Conservation (phyloP, 2,113 vertebrate genomes). For the Odobenus rosmarus region DNA sequence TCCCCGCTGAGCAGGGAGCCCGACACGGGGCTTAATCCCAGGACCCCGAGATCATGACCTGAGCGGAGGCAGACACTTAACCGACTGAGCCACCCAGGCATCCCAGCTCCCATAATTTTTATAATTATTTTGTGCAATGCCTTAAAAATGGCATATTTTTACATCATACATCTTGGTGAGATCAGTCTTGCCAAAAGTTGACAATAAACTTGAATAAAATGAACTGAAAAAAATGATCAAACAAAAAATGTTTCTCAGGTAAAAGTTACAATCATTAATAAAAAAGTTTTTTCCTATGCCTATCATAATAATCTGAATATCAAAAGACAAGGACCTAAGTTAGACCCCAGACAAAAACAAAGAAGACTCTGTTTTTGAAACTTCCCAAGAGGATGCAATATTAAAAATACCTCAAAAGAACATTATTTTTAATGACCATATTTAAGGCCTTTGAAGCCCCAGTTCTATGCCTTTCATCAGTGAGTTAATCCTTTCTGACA, state of each 20-base stretch:
- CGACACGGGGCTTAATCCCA: neutral
- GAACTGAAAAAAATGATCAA: neutral
- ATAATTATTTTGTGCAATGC: neutral
- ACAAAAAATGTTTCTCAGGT: neutral
- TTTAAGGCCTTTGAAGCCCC: slow-evolving; percentile 14
- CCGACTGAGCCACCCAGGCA: neutral
- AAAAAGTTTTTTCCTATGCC: slow-evolving; percentile 13
- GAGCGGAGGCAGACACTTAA: neutral
- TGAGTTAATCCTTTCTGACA: slow-evolving; percentile 43
- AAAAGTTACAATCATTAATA: neutral
- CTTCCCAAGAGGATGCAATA: neutral
- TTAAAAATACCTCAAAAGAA: neutral
- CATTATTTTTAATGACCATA: slow-evolving; percentile 11
- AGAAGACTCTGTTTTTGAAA: slow-evolving; percentile 13
- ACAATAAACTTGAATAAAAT: neutral
- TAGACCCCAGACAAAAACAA: neutral
- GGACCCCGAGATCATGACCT: neutral
- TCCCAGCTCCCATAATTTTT: neutral
- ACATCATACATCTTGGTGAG: neutral
- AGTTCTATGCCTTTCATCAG: neutral
- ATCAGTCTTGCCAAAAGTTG: neutral
- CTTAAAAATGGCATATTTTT: neutral
- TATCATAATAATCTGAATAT: neutral
- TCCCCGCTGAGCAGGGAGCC: neutral
- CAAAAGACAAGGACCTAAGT: neutral